phyloP scores from a whole-genome alignment of 2,888 invertebrate species.

The Empis livida region DNA sequence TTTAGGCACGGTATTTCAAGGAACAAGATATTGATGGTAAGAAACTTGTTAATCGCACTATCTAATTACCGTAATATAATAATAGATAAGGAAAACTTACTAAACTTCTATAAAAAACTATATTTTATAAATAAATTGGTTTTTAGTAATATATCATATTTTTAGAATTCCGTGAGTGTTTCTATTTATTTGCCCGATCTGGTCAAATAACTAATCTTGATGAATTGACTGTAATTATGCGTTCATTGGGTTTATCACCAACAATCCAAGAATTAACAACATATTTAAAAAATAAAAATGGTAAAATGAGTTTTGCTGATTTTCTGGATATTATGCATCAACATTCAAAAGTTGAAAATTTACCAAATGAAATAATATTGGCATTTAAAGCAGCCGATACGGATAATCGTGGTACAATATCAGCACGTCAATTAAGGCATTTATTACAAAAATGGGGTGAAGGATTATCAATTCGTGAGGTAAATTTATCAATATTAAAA shows the following conservation, averaged over 20 bases:
- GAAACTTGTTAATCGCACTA: background rate
- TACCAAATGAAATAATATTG: conserved; percentile 56
- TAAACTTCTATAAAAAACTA: conserved; percentile 1
- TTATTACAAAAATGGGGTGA: conserved; percentile 89
- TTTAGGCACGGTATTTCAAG: conserved; percentile 83
- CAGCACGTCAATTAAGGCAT: conserved; percentile 71
- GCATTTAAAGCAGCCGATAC: conserved; percentile 82
- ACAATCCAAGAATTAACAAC: conserved; percentile 81
- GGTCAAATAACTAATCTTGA: conserved; percentile 81
- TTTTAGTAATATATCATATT: too few species aligned
- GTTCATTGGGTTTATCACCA: conserved; percentile 86
- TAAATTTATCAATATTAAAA: conserved; percentile 14
- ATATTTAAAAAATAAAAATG: conserved; percentile 65
- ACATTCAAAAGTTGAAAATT: conserved; percentile 49
- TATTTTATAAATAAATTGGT: too few species aligned
- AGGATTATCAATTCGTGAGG: conserved; percentile 58
- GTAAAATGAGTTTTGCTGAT: conserved; percentile 89
- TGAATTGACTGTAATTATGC: conserved; percentile 86
- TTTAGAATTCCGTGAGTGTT: conserved; percentile 91
- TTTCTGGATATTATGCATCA: conserved; percentile 92
- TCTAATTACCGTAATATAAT: too few species aligned
- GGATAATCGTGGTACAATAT: conserved; percentile 56
- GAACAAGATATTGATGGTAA: conserved; percentile 94
- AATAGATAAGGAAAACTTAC: background rate
- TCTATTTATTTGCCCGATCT: conserved; percentile 82